phyloP scores from a whole-genome alignment of 2,888 invertebrate species.

The Sylvicola cinctus region DNA sequence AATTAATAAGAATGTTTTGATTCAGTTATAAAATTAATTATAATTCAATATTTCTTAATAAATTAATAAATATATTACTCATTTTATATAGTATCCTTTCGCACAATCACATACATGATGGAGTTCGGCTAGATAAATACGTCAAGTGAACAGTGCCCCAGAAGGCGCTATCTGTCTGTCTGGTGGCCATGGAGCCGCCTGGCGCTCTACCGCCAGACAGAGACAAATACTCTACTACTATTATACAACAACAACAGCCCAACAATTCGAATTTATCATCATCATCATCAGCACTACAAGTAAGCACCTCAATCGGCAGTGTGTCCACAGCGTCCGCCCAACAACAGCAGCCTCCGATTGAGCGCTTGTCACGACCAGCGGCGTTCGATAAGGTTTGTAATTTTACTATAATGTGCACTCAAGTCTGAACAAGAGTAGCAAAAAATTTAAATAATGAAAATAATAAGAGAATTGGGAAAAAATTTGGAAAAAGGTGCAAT shows the following conservation, averaged over 20 bases:
- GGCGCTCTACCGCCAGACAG: slow-evolving; percentile 20
- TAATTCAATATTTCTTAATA: no score
- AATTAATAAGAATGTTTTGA: no score
- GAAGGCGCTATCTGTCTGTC: slow-evolving; percentile 10
- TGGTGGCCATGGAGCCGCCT: slow-evolving; percentile 24
- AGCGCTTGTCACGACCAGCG: slow-evolving; percentile 34
- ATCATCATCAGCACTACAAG: slow-evolving; percentile 10
- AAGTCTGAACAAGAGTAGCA: no score
- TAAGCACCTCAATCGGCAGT: slow-evolving; percentile 6
- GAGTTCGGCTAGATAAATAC: slow-evolving; percentile 18
- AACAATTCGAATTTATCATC: slow-evolving; percentile 10
- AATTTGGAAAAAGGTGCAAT: no score
- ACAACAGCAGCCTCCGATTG: slow-evolving; percentile 12
- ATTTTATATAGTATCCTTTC: background rate
- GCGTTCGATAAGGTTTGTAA: slow-evolving; percentile 50
- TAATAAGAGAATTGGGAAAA: no score
- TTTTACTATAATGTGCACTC: background rate
- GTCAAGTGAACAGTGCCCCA: slow-evolving; percentile 7
- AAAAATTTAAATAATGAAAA: no score
- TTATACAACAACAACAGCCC: no score
- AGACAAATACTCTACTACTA: slow-evolving; percentile 17
- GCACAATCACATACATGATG: slow-evolving; percentile 12
- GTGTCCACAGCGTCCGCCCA: background rate
- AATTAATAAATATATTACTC: no score
- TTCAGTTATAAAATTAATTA: no score